phyloP scores from a whole-genome alignment of 2,888 invertebrate species.

The Artemia sinica region DNA sequence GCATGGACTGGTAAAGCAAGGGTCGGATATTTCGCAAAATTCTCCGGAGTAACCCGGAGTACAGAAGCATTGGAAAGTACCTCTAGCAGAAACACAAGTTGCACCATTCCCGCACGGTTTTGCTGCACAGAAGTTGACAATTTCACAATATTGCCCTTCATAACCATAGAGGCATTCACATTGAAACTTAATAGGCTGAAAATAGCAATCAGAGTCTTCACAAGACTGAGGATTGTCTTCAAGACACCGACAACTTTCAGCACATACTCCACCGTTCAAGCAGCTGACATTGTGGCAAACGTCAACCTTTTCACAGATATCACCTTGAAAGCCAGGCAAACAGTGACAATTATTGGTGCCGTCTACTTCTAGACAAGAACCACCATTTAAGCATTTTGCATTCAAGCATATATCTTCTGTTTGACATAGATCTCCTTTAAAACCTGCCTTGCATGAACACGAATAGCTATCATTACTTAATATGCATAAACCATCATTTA shows the following conservation, averaged over 20 bases:
- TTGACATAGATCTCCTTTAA: not conserved
- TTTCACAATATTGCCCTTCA: not conserved
- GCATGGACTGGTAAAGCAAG: not conserved
- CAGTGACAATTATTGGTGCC: not conserved
- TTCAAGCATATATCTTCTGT: not conserved
- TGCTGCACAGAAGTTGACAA: not conserved
- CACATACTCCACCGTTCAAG: not conserved
- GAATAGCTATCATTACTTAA: not conserved
- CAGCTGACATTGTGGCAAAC: not conserved
- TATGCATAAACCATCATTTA: not conserved
- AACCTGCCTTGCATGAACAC: not conserved
- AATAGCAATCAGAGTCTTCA: not conserved
- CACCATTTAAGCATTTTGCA: not conserved
- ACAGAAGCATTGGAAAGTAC: not conserved
- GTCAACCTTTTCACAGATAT: not conserved
- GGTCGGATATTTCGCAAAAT: not conserved
- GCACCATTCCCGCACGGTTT: not conserved
- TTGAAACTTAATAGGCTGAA: not conserved
- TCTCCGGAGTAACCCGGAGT: not conserved
- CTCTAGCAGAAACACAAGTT: not conserved
- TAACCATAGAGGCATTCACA: slow-evolving; percentile 7
- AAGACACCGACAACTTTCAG: no score
- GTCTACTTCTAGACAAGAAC: not conserved
- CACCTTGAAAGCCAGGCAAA: not conserved
- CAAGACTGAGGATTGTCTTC: not conserved